Evolutionary conservation across 1,140 invertebrate genomes (phyloP).

Genomic region (Samia ricini): DNA sequence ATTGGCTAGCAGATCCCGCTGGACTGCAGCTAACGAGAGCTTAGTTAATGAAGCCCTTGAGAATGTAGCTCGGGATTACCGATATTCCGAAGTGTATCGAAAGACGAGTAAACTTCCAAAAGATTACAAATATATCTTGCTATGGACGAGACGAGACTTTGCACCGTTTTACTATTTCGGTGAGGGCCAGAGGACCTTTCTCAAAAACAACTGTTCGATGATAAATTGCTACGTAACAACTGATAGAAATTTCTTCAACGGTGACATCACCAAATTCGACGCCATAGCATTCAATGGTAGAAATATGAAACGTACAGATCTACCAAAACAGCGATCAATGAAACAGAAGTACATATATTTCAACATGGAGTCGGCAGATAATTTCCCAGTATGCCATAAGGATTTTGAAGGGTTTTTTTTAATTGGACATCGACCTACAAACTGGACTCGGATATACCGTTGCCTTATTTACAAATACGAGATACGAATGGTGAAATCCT

Average conservation of each 20-base stretch:
- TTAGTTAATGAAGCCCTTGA: slow-evolving; percentile 45
- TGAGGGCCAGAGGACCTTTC: slow-evolving; percentile 46
- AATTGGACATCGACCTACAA: slow-evolving; percentile 82
- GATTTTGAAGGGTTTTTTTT: slow-evolving; percentile 71
- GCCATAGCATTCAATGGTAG: slow-evolving; percentile 70
- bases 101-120: slow-evolving; percentile 39
- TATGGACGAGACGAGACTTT: slow-evolving; percentile 46
- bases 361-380: slow-evolving; percentile 73
- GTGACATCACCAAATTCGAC: slow-evolving; percentile 60
- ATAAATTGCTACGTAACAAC: slow-evolving; percentile 58
- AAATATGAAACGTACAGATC: slow-evolving; percentile 30
- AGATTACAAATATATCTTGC: slow-evolving; percentile 46
- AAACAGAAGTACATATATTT: slow-evolving; percentile 76
- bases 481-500: slow-evolving; percentile 48
- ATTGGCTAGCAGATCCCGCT: slow-evolving; percentile 7
- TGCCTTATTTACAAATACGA: slow-evolving; percentile 70
- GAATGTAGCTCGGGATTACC: slow-evolving; percentile 47
- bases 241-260: slow-evolving; percentile 45
- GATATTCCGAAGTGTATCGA: slow-evolving; percentile 49
- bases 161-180: slow-evolving; percentile 47
- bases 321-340: slow-evolving; percentile 52
- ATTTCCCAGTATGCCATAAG: slow-evolving; percentile 51
- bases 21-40: slow-evolving; percentile 23
- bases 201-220: slow-evolving; percentile 51
- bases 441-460: slow-evolving; percentile 75